These are phyloP conservation scores for Alethe castanea DNA, from an alignment of 2,113 vertebrate genomes.

Conservation along the genomic window DNA sequence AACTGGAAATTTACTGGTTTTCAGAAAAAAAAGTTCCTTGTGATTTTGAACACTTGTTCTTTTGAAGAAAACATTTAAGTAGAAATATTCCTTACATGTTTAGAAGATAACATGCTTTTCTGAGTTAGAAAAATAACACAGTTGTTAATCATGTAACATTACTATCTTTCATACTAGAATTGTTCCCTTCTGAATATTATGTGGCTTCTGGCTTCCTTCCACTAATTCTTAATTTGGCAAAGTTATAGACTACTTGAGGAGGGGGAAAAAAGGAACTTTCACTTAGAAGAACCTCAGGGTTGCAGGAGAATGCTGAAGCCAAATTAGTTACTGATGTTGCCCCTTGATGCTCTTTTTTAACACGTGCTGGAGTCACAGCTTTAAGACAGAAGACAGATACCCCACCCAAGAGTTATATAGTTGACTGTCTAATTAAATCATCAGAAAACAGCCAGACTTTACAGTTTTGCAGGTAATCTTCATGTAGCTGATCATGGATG, in stretches of 20 bases:
- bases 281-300: neutral
- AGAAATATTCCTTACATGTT: neutral
- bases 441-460: neutral
- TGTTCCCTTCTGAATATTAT: neutral
- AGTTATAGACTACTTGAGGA: neutral
- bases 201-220: neutral
- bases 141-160: neutral
- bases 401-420: neutral
- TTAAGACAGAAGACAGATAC: neutral
- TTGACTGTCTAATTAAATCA: neutral
- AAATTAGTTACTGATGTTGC: neutral
- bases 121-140: neutral
- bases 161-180: neutral
- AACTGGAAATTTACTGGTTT: neutral
- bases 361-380: neutral
- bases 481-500: fast-evolving
- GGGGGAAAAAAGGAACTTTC: neutral
- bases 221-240: neutral
- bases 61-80: neutral
- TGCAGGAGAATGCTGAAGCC: neutral
- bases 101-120: neutral
- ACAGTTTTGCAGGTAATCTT: neutral
- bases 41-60: neutral
- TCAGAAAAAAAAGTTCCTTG: neutral
- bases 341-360: neutral